Evolutionary conservation across 2,888 invertebrate genomes (phyloP), one percentile per base, ranked within the genome.

Genomic region (Epirrhoe tristata): DNA sequence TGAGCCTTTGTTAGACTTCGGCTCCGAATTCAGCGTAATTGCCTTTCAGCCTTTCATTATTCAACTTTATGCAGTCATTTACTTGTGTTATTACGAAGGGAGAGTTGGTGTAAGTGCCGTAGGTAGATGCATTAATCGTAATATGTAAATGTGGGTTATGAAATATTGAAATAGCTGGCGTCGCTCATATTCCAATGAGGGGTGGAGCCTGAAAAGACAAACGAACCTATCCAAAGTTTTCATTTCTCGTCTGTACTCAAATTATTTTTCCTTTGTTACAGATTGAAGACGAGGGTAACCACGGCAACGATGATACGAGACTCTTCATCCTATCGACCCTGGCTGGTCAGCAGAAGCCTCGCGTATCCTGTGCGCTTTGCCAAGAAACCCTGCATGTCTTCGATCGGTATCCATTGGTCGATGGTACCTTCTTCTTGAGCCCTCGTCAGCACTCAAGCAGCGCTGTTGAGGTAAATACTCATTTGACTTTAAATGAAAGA

Each of bases 271-370:
- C 70, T 58, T 89, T 91, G 95, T 94, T 95, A 57, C 95, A 98
- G 97, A 98, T 99, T 95, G 99, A 99, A 93, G 99, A 99, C 86
- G 99, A 99, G 87, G 98, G 98, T 73, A 98, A 98, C 91, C 98
- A 98, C 88, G 99, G 99, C 81, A 99, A 99, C 91, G 99, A 99
- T 87, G 99, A 99, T 87, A 99, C 98, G 57, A 96, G 99, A 77
- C 97, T 98, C 84, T 99, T 99, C 94, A 98, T 99, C 80, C 94
- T 99, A 85, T 98, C 98, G 70, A 98, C 98, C 52, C 94, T 99
- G 85, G 98, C 98, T 71, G 97, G 97, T 36, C 96, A 98, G 85
- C 98, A 98, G 82, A 97, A 97, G 91, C 96, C 97, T 73, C 95
- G 96, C 80, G 98, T 97, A 52, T 96, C 96, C 64, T 99, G 97